Evolutionary conservation across 2,797 vertebrate genomes (phyloP).

Genomic region (Dipus sagitta): DNA sequence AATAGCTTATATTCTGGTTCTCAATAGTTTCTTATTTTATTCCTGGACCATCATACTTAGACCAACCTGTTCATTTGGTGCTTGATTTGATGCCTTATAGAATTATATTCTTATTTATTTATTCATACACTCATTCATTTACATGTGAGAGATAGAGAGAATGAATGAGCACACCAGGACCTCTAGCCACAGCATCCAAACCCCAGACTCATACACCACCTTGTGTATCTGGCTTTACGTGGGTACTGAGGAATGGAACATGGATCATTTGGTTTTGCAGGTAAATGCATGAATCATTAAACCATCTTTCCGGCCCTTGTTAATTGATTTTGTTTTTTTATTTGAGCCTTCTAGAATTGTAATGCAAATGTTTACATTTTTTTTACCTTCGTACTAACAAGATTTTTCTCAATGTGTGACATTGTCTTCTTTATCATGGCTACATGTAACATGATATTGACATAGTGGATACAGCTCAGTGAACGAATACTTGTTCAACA

Average conservation of each 20-base stretch:
- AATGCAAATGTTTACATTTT: neutral
- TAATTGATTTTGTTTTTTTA: neutral
- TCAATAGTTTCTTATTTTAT: neutral
- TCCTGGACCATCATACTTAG: neutral
- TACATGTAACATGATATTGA: neutral
- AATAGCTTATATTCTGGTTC: neutral
- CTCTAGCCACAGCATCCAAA: too few species aligned
- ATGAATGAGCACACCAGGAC: too few species aligned
- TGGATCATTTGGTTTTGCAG: too few species aligned
- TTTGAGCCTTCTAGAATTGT: neutral
- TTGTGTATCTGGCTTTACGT: neutral
- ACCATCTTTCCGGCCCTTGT: too few species aligned
- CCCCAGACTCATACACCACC: too few species aligned
- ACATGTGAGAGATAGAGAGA: too few species aligned
- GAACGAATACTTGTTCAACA: conserved; percentile 9
- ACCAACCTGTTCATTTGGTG: neutral
- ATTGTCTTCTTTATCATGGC: neutral
- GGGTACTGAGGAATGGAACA: too few species aligned
- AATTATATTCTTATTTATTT: too few species aligned
- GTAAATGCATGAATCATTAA: too few species aligned
- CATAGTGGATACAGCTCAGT: neutral
- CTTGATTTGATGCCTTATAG: too few species aligned
- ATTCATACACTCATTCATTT: too few species aligned
- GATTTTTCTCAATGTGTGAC: conserved; percentile 12
- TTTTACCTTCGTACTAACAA: neutral